Conservation (phyloP, 2,797 vertebrate species). For the Adrianichthys oophorus region DNA sequence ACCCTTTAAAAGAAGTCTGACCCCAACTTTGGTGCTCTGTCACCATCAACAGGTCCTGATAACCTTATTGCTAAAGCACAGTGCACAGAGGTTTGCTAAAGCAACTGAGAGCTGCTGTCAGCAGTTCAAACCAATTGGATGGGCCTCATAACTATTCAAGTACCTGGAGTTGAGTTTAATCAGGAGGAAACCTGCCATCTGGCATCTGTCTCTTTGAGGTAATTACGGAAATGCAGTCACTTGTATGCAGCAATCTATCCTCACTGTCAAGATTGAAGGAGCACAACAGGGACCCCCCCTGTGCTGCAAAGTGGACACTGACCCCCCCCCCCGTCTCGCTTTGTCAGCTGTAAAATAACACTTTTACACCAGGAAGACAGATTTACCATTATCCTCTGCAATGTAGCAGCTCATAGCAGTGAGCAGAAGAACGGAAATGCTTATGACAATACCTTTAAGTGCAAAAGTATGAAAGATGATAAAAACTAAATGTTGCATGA, state of each 20-base stretch:
- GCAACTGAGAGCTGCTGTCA: constrained; percentile 28
- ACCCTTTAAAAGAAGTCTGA: constrained; percentile 16
- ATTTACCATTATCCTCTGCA: too few relatives aligned
- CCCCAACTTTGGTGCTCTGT: constrained; percentile 41
- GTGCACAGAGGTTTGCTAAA: constrained; percentile 29
- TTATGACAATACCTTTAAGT: too few relatives aligned
- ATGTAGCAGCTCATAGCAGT: too few relatives aligned
- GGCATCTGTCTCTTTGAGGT: constrained; percentile 33
- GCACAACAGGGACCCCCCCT: constrained; percentile 7
- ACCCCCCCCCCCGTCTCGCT: too few relatives aligned
- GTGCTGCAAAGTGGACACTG: constrained; percentile 8
- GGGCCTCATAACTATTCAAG: constrained; percentile 34
- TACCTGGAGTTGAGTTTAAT: constrained; percentile 21
- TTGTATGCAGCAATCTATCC: constrained; percentile 38
- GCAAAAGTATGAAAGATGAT: too few relatives aligned
- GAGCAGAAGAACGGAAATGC: too few relatives aligned
- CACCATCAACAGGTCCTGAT: constrained; percentile 59
- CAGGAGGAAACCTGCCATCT: constrained; percentile 40
- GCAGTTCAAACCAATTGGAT: constrained; percentile 29
- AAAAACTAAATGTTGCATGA: too few relatives aligned
- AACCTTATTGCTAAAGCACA: constrained; percentile 64
- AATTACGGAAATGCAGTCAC: constrained; percentile 52
- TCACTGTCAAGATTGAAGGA: constrained; percentile 20
- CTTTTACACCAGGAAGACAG: too few relatives aligned
- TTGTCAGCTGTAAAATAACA: too few relatives aligned